These are phyloP conservation scores for Onychomys leucogaster DNA, from an alignment of 2,797 vertebrate genomes.

Conservation along the genomic window DNA sequence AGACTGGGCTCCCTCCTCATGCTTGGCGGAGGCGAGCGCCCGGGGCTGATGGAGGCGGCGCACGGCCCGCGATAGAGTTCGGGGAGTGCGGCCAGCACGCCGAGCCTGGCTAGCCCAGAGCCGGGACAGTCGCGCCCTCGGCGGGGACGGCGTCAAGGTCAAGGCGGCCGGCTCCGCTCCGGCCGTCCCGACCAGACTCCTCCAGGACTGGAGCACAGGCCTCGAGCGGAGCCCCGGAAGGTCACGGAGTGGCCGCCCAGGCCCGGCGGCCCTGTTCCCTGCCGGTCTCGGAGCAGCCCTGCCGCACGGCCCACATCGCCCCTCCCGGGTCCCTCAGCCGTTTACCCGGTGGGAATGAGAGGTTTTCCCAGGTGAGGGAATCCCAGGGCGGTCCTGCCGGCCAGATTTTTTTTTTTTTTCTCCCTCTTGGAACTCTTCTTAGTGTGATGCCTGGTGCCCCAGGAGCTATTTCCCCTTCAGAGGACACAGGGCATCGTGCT, in stretches of 20 bases:
- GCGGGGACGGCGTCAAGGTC: constrained; percentile 52
- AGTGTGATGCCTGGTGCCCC: neutral
- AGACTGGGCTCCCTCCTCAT: too few relatives aligned
- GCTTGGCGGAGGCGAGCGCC: neutral
- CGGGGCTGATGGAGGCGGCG: neutral
- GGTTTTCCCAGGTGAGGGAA: neutral
- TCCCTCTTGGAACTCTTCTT: neutral
- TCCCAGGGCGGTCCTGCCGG: neutral
- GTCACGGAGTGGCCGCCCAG: neutral
- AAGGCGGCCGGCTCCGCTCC: neutral
- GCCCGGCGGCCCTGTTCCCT: neutral
- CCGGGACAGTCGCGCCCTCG: neutral
- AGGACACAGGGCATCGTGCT: neutral
- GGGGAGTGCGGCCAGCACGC: neutral
- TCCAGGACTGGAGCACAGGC: neutral
- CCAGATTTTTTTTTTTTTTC: neutral
- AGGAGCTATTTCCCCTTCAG: neutral
- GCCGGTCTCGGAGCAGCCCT: neutral
- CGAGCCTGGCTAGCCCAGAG: neutral
- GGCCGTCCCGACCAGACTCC: neutral
- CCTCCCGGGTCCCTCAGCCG: neutral
- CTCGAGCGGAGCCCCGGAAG: neutral
- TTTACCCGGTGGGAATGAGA: neutral
- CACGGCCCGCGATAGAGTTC: neutral
- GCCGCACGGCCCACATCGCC: neutral